A percentile compares a stretch with the other conserved stretches of the same genome.
Conservation (phyloP, 1,140 invertebrate genomes). For the Neuroterus valhalla region DNA sequence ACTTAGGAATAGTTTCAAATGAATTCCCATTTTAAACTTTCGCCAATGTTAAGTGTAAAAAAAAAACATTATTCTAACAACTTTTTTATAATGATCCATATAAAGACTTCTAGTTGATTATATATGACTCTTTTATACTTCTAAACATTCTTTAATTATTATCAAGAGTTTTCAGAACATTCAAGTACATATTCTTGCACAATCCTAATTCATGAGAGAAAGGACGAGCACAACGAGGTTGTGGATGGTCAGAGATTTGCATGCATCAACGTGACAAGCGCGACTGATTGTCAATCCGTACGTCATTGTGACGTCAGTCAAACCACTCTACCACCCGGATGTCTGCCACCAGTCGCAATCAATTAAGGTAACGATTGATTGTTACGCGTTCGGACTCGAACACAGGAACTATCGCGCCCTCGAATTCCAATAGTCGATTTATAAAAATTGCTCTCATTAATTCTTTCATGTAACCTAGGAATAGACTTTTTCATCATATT, state of each 20-base stretch:
- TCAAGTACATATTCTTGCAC: not conserved
- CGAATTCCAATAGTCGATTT: not conserved
- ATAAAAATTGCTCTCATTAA: slow-evolving; percentile 36
- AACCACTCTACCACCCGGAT: slow-evolving; percentile 50
- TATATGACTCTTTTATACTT: too few species aligned
- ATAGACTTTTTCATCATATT: too few species aligned
- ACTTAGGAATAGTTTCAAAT: too few species aligned
- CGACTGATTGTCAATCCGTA: slow-evolving; percentile 74
- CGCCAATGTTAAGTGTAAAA: too few species aligned
- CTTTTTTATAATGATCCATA: too few species aligned
- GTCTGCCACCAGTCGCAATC: slow-evolving; percentile 66
- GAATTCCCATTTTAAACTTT: too few species aligned
- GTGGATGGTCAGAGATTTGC: slow-evolving; percentile 65
- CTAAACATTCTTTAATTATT: too few species aligned
- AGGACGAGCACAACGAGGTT: slow-evolving; percentile 48
- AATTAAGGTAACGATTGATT: slow-evolving; percentile 74
- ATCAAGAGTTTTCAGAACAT: not conserved
- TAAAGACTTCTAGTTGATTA: too few species aligned
- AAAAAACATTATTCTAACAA: too few species aligned
- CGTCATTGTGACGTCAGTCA: slow-evolving; percentile 73
- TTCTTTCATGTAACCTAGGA: not conserved
- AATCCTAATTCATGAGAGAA: slow-evolving; percentile 30
- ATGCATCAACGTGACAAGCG: slow-evolving; percentile 73
- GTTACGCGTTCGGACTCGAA: slow-evolving; percentile 58
- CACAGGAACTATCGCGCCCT: slow-evolving; percentile 52